phyloP scores from a whole-genome alignment of 2,113 vertebrate species.

The Melanerpes formicivorus region DNA sequence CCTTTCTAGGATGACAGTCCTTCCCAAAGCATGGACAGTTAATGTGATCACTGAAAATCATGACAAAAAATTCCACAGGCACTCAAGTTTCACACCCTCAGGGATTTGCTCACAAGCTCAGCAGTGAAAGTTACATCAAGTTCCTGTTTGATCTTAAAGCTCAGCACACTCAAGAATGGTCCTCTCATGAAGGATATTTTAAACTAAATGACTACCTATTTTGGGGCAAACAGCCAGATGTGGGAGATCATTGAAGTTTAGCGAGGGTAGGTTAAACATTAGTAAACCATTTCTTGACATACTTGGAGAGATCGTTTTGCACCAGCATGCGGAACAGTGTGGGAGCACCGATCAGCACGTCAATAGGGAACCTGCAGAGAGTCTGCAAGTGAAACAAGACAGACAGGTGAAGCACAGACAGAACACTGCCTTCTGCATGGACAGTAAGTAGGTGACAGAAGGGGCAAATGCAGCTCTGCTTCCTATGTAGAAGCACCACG shows the following conservation, averaged over 20 bases:
- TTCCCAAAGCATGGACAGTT: neutral
- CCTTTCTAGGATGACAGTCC: neutral
- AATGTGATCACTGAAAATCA: neutral
- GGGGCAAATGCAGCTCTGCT: neutral
- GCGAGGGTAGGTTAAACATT: neutral
- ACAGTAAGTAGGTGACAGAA: neutral
- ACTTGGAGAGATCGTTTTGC: conserved; percentile 75
- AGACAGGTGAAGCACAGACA: neutral
- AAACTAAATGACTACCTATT: neutral
- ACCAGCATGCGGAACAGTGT: conserved; percentile 81
- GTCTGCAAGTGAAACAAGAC: conserved; percentile 65
- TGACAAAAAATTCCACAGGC: neutral
- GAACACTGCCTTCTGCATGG: neutral
- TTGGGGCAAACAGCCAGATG: neutral
- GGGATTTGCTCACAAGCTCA: neutral
- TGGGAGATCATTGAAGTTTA: neutral
- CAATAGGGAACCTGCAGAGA: conserved; percentile 79
- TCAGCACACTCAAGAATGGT: neutral
- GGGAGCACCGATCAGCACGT: conserved; percentile 63
- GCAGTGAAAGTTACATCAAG: neutral
- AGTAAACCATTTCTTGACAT: neutral
- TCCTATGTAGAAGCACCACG: neutral
- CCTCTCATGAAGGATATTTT: neutral
- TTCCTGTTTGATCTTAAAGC: neutral
- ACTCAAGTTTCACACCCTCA: neutral